Conservation (phyloP, 2,113 vertebrate species). For the Cryptotis parvus region DNA sequence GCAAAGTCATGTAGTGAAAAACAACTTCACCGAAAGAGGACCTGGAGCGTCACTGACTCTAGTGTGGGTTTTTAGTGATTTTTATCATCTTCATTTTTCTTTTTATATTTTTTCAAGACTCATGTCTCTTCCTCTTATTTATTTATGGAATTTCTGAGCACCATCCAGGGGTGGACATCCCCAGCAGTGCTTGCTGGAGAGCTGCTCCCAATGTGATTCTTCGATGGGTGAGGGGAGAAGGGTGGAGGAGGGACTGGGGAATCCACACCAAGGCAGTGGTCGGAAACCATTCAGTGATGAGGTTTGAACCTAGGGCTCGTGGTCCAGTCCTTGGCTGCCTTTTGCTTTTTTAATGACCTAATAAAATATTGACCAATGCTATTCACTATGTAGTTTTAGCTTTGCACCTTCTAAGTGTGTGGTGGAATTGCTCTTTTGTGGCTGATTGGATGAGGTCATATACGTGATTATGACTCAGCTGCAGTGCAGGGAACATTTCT, state of each 20-base stretch:
- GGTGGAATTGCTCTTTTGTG: not conserved
- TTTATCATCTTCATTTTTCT: conserved; percentile 1
- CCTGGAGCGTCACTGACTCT: not conserved
- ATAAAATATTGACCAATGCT: not conserved
- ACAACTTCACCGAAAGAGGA: not conserved
- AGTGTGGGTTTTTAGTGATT: not conserved
- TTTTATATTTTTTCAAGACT: conserved; percentile 35
- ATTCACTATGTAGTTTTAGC: not conserved
- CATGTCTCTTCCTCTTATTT: not conserved
- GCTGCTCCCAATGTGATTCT: too few relatives aligned
- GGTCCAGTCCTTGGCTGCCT: too few relatives aligned
- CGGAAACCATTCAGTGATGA: too few relatives aligned
- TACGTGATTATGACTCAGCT: not conserved
- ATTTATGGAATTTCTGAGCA: too few relatives aligned
- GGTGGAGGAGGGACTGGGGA: too few relatives aligned
- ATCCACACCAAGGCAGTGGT: too few relatives aligned
- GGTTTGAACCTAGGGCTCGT: too few relatives aligned
- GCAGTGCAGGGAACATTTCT: conserved; percentile 24
- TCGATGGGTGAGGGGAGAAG: too few relatives aligned
- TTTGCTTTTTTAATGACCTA: not conserved
- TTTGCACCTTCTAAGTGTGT: not conserved
- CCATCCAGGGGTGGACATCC: too few relatives aligned
- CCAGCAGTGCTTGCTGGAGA: too few relatives aligned
- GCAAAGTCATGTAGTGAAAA: not conserved
- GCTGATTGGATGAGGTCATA: not conserved